Evolutionary conservation across 2,113 vertebrate genomes (phyloP).

Genomic region (Hippoglossus stenolepis): DNA sequence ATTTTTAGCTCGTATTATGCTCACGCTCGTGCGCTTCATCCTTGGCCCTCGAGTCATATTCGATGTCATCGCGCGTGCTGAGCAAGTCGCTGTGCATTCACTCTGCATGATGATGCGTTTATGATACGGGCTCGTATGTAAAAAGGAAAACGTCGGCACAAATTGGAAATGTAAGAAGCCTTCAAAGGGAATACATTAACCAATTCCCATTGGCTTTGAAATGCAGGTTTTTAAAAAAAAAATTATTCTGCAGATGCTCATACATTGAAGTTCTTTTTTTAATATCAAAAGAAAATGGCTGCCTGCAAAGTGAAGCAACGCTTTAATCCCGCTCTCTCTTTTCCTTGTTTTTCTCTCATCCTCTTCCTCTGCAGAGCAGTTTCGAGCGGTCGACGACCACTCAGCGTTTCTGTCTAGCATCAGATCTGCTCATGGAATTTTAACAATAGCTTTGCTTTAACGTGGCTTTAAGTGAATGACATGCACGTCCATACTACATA

Average conservation of each 20-base stretch:
- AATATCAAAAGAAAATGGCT: constrained; percentile 49
- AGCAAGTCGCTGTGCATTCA: constrained; percentile 36
- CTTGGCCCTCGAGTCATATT: constrained; percentile 12
- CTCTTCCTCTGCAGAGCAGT: not conserved
- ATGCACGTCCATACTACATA: too few species aligned
- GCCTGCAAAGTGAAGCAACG: constrained; percentile 36
- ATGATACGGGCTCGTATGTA: constrained; percentile 39
- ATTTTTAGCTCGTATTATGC: constrained; percentile 32
- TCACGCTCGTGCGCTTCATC: constrained; percentile 2
- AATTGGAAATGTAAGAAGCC: constrained; percentile 58
- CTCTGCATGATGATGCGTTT: constrained; percentile 37
- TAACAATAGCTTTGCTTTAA: not conserved
- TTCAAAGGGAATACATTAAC: constrained; percentile 79
- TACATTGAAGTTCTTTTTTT: not conserved
- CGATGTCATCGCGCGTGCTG: constrained; percentile 25
- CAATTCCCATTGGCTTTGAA: constrained; percentile 74
- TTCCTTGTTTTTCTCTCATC: constrained; percentile 16
- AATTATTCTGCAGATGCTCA: constrained; percentile 29
- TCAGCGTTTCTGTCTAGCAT: too few species aligned
- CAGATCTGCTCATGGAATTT: not conserved
- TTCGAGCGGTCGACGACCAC: not conserved
- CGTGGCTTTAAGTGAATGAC: too few species aligned
- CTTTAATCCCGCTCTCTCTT: constrained; percentile 1
- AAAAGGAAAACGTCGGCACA: constrained; percentile 55
- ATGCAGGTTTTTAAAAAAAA: constrained; percentile 46